Base-by-base conservation (phyloP, 2,888 invertebrate genomes). In the Macrosiphum euphorbiae region DNA sequence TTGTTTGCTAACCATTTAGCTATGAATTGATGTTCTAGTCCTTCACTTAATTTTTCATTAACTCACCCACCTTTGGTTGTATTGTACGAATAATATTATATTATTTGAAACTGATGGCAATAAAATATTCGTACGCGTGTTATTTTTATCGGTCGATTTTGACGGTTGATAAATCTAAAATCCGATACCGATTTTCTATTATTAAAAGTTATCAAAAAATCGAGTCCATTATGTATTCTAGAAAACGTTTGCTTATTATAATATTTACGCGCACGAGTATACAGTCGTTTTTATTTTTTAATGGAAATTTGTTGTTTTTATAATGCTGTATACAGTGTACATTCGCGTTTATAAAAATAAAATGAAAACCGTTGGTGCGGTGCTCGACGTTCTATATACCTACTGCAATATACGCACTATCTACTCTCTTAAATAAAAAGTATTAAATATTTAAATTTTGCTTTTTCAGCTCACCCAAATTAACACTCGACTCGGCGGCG, bases 291-390 rank as follows among this genome's bases (percentile, higher is more conserved):
- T 90, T 90, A 47, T 61, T 90, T 90, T 28, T 28, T 44, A 61
- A 89, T 47, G 61, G 47, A 90, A 67, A 47, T 67, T 47, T 67
- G 61, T 90, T 90, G 61, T 47, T 90, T 89, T 35, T 78, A 78
- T 78, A 35, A 78, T 0, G 35, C 35, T 78, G 20, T 78, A 44
- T 44, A 78, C 16, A 13, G 35, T 55, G 35, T 35, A 35, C 78
- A 28, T 67, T 35, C 24, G 24, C 24, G n/a, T 89, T n/a, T 41
- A 58, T 67, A n/a, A 20, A 44, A 78, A 88, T 10, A 58, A 58
- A 88, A 78, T 24, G 24, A 67, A n/a, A 90, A 35, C 20, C 13
- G 13, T 35, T 20, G 8, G 20, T 35, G 35, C 8, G 20, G 78
- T 78, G 35, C 78, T 78, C 20, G 20, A 8, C 35, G 8, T 78